A percentile compares a stretch with the other conserved stretches of the same genome.
phyloP scores from a whole-genome alignment of 1,140 invertebrate genomes.

The Drosophila setifemur region DNA sequence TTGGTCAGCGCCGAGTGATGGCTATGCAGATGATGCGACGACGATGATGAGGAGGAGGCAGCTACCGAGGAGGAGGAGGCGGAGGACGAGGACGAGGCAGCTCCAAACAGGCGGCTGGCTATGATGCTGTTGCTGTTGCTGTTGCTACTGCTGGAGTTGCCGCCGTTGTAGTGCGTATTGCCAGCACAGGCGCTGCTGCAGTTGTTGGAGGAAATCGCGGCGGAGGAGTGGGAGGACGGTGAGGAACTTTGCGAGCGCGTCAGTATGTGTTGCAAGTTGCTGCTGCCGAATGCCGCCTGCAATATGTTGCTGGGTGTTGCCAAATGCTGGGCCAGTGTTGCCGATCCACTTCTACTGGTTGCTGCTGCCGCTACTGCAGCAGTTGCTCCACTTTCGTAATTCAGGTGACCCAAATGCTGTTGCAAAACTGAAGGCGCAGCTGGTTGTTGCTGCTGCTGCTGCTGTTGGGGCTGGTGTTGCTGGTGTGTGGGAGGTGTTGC shows the following conservation, averaged over 20 bases:
- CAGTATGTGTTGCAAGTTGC: constrained; percentile 77
- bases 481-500: constrained; percentile 47
- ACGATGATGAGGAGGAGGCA: constrained; percentile 26
- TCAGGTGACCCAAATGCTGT: constrained; percentile 82
- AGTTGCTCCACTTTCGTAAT: constrained; percentile 82
- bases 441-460: constrained; percentile 23
- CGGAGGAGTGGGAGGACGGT: constrained; percentile 32
- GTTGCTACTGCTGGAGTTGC: constrained; percentile 29
- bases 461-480: constrained; percentile 41
- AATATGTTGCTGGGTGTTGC: constrained; percentile 78
- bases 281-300: constrained; percentile 65
- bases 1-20: constrained; percentile 79
- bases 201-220: constrained; percentile 53
- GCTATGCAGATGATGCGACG: constrained; percentile 69
- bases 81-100: constrained; percentile 49
- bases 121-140: constrained; percentile 66
- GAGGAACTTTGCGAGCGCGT: constrained; percentile 74
- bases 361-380: constrained; percentile 50
- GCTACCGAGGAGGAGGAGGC: constrained; percentile 31
- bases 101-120: constrained; percentile 66
- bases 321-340: constrained; percentile 79
- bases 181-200: constrained; percentile 74
- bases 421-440: constrained; percentile 77
- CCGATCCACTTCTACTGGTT: constrained; percentile 60
- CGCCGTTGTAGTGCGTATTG: constrained; percentile 73